Evolutionary conservation across 1,140 invertebrate genomes (phyloP).

Genomic region (Penaeus indicus): DNA sequence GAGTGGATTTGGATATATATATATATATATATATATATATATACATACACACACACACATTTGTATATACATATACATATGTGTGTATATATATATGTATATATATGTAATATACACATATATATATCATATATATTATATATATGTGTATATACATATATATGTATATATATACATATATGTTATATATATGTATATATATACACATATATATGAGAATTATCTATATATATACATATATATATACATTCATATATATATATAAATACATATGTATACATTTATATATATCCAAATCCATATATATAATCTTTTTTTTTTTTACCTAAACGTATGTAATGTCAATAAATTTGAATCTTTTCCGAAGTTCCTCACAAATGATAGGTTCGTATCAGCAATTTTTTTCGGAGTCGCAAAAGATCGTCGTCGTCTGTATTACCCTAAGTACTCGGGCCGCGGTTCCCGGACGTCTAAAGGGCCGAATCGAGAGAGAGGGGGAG

Average conservation of each 20-base stretch:
- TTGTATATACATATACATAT: conserved; percentile 14
- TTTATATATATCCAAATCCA: conserved; percentile 34
- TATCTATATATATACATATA: conserved; percentile 33
- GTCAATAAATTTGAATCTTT: neutral
- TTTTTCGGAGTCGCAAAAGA: no score
- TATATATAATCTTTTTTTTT: conserved; percentile 36
- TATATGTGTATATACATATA: neutral
- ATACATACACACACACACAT: conserved; percentile 29
- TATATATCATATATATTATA: conserved; percentile 8
- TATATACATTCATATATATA: conserved; percentile 38
- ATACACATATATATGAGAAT: conserved; percentile 25
- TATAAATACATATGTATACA: conserved; percentile 45
- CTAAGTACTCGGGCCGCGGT: neutral
- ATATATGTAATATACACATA: conserved; percentile 6
- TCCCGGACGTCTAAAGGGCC: neutral
- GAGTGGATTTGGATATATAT: neutral
- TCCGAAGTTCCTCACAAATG: neutral
- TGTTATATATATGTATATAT: conserved; percentile 11
- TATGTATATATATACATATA: conserved; percentile 12
- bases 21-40: conserved; percentile 44
- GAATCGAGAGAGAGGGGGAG: neutral
- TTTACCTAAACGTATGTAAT: neutral
- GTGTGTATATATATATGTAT: neutral
- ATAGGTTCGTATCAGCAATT: no score
- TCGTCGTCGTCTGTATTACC: no score